Base-by-base conservation (phyloP, 2,113 vertebrate genomes). In the Callaeas wilsoni region DNA sequence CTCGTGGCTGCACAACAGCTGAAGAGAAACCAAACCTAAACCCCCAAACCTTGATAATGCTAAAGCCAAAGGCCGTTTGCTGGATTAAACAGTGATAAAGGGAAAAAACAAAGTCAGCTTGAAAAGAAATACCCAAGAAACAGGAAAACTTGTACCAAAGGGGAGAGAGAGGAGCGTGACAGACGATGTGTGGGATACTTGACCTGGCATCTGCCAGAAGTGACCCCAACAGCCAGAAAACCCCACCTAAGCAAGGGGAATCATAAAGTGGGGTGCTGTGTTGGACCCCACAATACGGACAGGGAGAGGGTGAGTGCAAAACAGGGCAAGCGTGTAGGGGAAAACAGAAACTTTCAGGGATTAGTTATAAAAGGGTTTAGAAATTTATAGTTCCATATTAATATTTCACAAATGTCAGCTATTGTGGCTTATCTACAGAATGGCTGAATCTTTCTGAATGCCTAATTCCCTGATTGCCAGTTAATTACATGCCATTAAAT, bases 321-420 rank as follows among this genome's bases (percentile, higher is more conserved):
- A 41, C 30, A 83, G 33, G 37, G 8, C 13, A 27, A 2, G 12
- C 0, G 1, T 15, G 4, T 1, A 5, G 13, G 5, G 29, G 12
- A 35, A 33, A 37, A n/a, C 10, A 67, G 44, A n/a, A 64, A 35
- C 13, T 5, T 14, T 2, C 32, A 35, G 44, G 29, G 10, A 33
- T 44, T 19, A 26, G 5, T 27, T 42, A 47, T 1, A 57, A 19
- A 60, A 26, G 4, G 2, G 5, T 14, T 75, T 25, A 59, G 26
- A 75, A 79, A 49, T 23, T 0, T 46, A 26, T 16, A 49, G 32
- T 21, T 41, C 29, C 22, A 7, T 9, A 16, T 27, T 50, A 50
- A 4, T 13, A 49, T 37, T 49, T 62, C 46, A 52, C 30, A 74
- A 37, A 14, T 33, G 8, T 4, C 42, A 65, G 1, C 23, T 42